phyloP scores from a whole-genome alignment of 2,113 vertebrate genomes.

The Limanda limanda region DNA sequence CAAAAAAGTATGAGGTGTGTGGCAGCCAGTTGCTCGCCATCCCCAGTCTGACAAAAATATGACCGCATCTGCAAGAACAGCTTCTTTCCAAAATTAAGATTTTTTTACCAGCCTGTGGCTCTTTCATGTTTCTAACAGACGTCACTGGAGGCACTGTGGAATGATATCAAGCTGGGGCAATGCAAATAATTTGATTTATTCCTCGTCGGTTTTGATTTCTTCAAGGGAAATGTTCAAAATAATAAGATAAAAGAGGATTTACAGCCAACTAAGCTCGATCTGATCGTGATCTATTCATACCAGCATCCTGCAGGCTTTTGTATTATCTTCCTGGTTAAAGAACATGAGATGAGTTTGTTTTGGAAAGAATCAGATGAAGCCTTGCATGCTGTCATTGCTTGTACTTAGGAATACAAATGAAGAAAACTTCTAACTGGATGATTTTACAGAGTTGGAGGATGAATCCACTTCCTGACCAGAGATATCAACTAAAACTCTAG shows the following conservation, averaged over 20 bases:
- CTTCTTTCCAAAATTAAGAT: neutral
- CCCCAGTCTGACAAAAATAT: neutral
- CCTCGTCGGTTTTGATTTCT: neutral
- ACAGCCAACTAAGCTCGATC: too few species aligned
- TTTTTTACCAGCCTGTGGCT: neutral
- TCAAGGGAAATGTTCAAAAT: neutral
- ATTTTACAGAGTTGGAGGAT: neutral
- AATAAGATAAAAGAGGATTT: too few species aligned
- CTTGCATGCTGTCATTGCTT: too few species aligned
- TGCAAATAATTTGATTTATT: neutral
- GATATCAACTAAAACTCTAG: neutral
- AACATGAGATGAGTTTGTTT: too few species aligned
- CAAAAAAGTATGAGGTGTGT: neutral
- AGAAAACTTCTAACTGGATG: too few species aligned
- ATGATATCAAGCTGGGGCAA: neutral
- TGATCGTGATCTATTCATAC: too few species aligned
- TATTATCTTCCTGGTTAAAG: too few species aligned
- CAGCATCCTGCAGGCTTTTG: too few species aligned
- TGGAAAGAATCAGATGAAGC: too few species aligned
- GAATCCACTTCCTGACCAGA: neutral
- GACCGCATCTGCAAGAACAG: neutral
- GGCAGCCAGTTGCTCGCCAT: too few species aligned
- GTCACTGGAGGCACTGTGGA: neutral
- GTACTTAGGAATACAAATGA: too few species aligned
- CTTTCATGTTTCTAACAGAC: neutral